Percentiles rank a stretch among this genome's conserved stretches.
phyloP scores from a whole-genome alignment of 2,113 vertebrate genomes.

The Coptodon rendalli region DNA sequence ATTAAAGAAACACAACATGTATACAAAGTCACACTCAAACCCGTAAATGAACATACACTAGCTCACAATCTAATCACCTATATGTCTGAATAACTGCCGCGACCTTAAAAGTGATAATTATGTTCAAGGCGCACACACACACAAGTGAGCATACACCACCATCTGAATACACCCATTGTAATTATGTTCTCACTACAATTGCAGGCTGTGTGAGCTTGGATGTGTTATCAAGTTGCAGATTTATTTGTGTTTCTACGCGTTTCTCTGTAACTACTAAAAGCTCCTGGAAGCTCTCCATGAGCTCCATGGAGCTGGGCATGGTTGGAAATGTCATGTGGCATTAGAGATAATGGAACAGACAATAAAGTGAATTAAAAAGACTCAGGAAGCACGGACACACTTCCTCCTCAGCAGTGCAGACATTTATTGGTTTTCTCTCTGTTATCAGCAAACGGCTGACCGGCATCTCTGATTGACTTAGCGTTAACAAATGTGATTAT shows the following conservation, averaged over 20 bases:
- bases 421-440: background rate
- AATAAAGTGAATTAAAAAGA: background rate
- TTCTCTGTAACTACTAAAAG: background rate
- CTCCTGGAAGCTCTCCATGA: background rate
- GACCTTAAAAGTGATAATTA: background rate
- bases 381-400: background rate
- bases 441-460: background rate
- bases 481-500: slow-evolving; percentile 8
- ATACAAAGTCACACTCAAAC: background rate
- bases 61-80: background rate
- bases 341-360: background rate
- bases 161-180: background rate
- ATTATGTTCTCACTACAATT: slow-evolving; percentile 11
- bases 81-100: background rate
- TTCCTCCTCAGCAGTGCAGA: background rate
- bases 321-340: background rate
- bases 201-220: background rate
- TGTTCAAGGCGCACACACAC: background rate
- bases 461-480: background rate
- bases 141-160: background rate
- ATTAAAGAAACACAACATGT: background rate
- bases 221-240: background rate
- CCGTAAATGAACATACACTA: background rate
- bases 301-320: background rate
- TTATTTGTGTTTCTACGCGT: background rate